These are phyloP conservation scores for Pygoscelis adeliae DNA, from an alignment of 2,113 vertebrate genomes.

Conservation along the genomic window DNA sequence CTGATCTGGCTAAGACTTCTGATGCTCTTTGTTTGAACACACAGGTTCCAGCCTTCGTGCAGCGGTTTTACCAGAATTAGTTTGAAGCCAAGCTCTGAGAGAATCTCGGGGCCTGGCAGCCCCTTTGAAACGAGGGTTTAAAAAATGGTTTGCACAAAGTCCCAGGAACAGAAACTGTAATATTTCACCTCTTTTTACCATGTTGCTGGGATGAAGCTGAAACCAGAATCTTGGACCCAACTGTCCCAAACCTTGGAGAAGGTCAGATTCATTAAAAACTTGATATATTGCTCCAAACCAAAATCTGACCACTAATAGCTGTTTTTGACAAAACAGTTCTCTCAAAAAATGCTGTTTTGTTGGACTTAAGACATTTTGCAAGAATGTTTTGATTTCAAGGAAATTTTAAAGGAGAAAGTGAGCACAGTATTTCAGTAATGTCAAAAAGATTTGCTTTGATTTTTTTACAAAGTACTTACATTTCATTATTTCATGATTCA, in stretches of 20 bases:
- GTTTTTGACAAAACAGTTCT: conserved; percentile 10
- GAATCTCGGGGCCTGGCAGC: neutral
- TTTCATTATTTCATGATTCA: neutral
- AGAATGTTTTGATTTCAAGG: conserved; percentile 26
- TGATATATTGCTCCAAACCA: neutral
- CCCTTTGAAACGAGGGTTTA: neutral
- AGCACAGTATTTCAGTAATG: neutral
- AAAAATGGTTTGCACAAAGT: neutral
- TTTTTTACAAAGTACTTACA: neutral
- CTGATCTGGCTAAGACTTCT: neutral
- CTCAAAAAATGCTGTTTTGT: neutral
- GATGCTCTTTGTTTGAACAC: neutral
- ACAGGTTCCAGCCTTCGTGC: neutral
- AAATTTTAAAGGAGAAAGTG: conserved; percentile 7
- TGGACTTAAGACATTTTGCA: neutral
- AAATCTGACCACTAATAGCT: conserved; percentile 31
- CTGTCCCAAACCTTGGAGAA: neutral
- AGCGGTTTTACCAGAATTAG: neutral
- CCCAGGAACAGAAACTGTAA: neutral
- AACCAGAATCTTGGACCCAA: neutral
- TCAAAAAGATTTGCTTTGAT: neutral
- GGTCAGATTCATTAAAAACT: neutral
- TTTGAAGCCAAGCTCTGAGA: neutral
- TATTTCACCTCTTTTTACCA: neutral
- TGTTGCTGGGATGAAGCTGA: neutral